Base-by-base conservation (phyloP, 64 coral and sea anemone species). In the Acropora tenuis region DNA sequence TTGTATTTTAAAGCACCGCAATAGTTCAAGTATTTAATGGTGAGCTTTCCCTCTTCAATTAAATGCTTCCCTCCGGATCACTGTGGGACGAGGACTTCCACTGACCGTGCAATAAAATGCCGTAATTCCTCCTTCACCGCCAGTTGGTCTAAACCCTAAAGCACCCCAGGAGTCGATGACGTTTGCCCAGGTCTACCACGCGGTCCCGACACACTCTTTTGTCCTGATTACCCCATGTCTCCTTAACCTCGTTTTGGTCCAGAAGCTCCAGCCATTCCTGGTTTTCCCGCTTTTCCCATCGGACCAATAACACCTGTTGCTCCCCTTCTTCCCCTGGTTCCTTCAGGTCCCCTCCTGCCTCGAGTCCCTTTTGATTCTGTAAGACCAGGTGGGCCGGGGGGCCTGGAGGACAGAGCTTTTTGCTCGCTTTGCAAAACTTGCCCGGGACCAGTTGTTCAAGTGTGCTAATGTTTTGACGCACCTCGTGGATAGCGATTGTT, bases 1-100 rank as follows among this genome's bases (percentile, higher is more conserved):
- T 72, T 78, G 12, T 92, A 92, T 3, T 17, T 13, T 41, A 80
- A 80, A 86, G 90, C 73, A 43, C 86, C 90, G 16, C 72, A 78
- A 43, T 92, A 92, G 18, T 92, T 92, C 42, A 92, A 50, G 13
- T 17, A 60, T 30, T 48, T 86, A 67, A 92, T 17, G n/a, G 52
- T 68, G 44, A 92, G 48, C 45, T 69, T 43, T 41, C 73, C 90
- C 67, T 73, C 74, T 10, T 48, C 43, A 5, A 92, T 78, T 57
- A 46, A 75, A 10, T 92, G n/a, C 74, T 92, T 86, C 11, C 73
- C 46, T 45, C 84, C 76, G 5, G n/a, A 63, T 2, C 6, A 86
- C 13, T 3, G 0, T 79, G 4, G 82, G 90, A 43, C 19, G 19
- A 4, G 90, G 90, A 17, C 86, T 92, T 43, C 90, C 90, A 4